Conservation (phyloP, 2,797 vertebrate genomes). For the Choloepus didactylus region DNA sequence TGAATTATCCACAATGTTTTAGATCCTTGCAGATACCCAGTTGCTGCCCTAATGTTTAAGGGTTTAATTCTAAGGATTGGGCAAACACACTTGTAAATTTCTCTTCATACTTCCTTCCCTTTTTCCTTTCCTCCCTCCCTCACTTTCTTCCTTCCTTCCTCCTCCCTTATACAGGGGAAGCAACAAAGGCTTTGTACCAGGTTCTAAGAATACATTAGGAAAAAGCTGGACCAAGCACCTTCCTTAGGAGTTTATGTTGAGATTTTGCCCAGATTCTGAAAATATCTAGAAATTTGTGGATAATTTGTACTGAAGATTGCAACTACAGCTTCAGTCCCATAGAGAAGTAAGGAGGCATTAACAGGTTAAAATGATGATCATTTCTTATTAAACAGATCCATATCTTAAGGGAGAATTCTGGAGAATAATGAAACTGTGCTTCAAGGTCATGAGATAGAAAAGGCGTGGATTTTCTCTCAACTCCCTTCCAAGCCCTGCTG, state of each 20-base stretch:
- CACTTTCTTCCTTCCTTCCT: not conserved
- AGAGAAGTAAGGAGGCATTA: fast-evolving
- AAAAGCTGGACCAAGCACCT: not conserved
- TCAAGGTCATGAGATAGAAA: not conserved
- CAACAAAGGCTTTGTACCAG: not conserved
- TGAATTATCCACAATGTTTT: not conserved
- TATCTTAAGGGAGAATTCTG: too few relatives aligned
- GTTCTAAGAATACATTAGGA: not conserved
- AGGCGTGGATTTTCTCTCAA: not conserved
- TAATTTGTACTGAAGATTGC: not conserved
- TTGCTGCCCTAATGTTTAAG: not conserved
- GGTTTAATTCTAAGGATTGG: not conserved
- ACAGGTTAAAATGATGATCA: not conserved
- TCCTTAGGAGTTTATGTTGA: not conserved
- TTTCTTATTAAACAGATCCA: not conserved
- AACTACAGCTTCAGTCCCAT: not conserved
- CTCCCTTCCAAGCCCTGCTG: not conserved
- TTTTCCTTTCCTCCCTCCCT: not conserved
- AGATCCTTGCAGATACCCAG: not conserved
- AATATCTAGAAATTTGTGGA: not conserved
- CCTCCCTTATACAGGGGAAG: not conserved
- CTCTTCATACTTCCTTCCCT: not conserved
- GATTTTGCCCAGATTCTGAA: not conserved
- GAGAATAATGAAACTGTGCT: not conserved
- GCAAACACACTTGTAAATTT: not conserved